A percentile compares a stretch with the other conserved stretches of the same genome.
These are phyloP conservation scores for Linnaemya vulpina DNA, from an alignment of 2,888 invertebrate genomes.

Conservation along the genomic window DNA sequence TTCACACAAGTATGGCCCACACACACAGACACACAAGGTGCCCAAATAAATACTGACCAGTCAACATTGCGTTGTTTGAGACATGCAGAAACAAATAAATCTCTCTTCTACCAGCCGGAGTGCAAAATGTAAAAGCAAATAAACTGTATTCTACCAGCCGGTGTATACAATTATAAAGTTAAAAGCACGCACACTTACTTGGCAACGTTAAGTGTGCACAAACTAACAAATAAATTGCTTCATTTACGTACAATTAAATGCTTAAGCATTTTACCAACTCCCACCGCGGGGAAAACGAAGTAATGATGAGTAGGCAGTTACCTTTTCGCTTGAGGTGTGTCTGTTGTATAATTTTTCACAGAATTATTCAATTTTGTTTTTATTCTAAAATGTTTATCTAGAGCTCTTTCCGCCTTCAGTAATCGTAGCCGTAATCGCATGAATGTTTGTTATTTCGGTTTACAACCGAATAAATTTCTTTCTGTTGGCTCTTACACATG, in stretches of 20 bases:
- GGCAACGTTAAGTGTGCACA: conserved; percentile 24
- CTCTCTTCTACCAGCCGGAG: conserved; percentile 9
- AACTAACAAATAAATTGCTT: conserved; percentile 14
- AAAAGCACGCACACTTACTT: conserved; percentile 60
- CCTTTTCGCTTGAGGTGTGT: conserved; percentile 8
- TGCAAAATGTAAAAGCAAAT: not conserved
- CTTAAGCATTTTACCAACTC: not conserved
- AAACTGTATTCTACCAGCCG: conserved; percentile 7
- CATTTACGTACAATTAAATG: conserved; percentile 1
- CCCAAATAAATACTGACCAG: conserved; percentile 20
- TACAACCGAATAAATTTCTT: conserved; percentile 11
- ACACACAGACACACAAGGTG: not conserved
- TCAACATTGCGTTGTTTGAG: conserved; percentile 24
- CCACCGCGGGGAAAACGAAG: not conserved
- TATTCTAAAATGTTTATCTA: conserved; percentile 32
- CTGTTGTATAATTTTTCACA: conserved; percentile 10
- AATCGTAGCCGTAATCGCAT: not conserved
- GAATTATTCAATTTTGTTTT: conserved; percentile 18
- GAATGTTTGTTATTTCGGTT: conserved; percentile 2
- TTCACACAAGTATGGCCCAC: not conserved
- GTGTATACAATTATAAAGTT: conserved; percentile 46
- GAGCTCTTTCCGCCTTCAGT: not conserved
- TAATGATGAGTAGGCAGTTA: conserved; percentile 1
- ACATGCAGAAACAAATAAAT: conserved; percentile 28
- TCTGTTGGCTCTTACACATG: not conserved